Evolutionary conservation across 2,797 vertebrate genomes (phyloP).

Genomic region (Phyllotis vaccarum): DNA sequence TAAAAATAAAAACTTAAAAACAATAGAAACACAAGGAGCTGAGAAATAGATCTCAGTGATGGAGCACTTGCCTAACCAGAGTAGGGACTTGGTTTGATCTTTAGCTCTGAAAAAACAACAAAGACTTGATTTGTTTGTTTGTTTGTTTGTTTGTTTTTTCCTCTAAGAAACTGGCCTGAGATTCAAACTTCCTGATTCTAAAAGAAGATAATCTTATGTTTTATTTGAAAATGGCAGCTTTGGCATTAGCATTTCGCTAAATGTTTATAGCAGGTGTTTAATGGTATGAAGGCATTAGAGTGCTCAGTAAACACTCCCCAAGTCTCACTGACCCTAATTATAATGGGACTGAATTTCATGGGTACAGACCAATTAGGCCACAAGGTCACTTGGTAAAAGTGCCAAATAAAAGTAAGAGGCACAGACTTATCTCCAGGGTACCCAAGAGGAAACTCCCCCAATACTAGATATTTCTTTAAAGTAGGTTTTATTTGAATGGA

Average conservation of each 20-base stretch:
- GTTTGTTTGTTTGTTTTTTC: background rate
- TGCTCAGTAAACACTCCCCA: background rate
- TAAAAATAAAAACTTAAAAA: background rate
- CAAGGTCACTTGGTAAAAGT: slow-evolving; percentile 25
- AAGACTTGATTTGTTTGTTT: background rate
- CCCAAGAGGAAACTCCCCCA: background rate
- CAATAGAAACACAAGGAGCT: background rate
- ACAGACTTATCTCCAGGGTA: background rate
- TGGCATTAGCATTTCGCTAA: background rate
- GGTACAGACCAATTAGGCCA: background rate
- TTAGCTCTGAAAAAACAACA: background rate
- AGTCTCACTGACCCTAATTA: background rate
- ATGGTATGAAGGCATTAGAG: background rate
- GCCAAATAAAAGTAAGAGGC: slow-evolving; percentile 5
- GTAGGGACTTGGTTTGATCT: background rate
- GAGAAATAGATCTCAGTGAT: background rate
- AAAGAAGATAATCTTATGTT: slow-evolving; percentile 2
- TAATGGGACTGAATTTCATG: background rate
- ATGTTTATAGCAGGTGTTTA: background rate
- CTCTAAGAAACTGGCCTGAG: background rate
- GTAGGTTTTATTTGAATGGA: slow-evolving; percentile 44
- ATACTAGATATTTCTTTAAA: slow-evolving; percentile 38
- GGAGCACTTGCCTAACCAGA: background rate
- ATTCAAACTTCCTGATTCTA: slow-evolving; percentile 37
- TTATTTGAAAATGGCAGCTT: background rate